Base-by-base conservation (phyloP, 2,797 vertebrate species). In the Enteromius mattozi region DNA sequence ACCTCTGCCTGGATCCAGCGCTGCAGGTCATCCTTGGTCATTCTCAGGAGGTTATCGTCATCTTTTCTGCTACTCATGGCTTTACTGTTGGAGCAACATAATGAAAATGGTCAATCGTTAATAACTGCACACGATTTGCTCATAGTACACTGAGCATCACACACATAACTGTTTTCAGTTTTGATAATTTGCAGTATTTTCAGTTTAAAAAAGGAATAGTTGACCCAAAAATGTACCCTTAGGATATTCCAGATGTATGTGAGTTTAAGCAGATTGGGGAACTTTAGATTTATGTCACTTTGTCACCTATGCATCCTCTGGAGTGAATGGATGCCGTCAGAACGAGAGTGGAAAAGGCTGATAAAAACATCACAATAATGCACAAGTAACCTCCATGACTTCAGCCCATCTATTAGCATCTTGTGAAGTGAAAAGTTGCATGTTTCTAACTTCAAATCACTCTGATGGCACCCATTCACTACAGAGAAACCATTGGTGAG, bases 11-110 rank as follows among this genome's bases (percentile, higher is more conserved):
- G 77, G 84, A 95, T 91, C 91, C 87, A 92, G n/a, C 19, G 59
- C 37, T 81, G 88, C 14, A 95, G 84, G 77, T 93, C 92, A 2
- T 49, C 70, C 71, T 56, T 72, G 0, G 77, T 65, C 83, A 89
- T 87, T 77, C 71, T 91, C 86, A 91, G 81, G 37, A 84, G 27
- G 74, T 88, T 91, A 0, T 89, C 79, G 19, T 89, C 88, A 40
- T 92, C 89, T 1, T 78, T 79, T 68, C 74, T 69, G 40, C 35
- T 75, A 30, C 93, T 92, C 93, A 94, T 93, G 47, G 6, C 19
- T 82, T 66, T 56, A 19, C 80, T 85, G 37, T 51, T 78, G 75
- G 16, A 27, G 12, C 9, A 51, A 51, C 33, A 45, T 33, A 6
- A 49, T 59, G 40, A 47, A 74, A 9, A 30, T 8, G 3, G 7